These are phyloP conservation scores for Luffia ferchaultella DNA, from an alignment of 2,888 invertebrate species.

Conservation along the genomic window DNA sequence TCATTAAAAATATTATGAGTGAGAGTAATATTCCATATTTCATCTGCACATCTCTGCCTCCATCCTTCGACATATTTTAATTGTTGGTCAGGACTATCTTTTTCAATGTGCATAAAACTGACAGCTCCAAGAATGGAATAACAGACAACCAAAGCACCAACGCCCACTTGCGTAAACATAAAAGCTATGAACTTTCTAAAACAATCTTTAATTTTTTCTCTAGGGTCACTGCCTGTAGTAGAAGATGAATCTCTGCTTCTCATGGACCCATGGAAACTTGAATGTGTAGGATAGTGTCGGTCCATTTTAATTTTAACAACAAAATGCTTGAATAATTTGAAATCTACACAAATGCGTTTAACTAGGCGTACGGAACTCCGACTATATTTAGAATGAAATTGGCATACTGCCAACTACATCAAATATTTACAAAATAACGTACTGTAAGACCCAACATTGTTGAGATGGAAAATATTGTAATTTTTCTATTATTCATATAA, in stretches of 20 bases:
- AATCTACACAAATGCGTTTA: not conserved
- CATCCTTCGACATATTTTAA: constrained; percentile 54
- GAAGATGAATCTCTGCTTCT: constrained; percentile 74
- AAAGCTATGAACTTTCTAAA: constrained; percentile 87
- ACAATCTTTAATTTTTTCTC: constrained; percentile 84
- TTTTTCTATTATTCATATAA: too few relatives aligned
- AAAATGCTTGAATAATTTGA: constrained; percentile 4
- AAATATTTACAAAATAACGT: constrained; percentile 43
- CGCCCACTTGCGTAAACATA: constrained; percentile 93
- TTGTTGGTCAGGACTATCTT: constrained; percentile 61
- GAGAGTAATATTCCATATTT: constrained; percentile 75
- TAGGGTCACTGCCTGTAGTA: constrained; percentile 71
- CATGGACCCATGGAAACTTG: constrained; percentile 66
- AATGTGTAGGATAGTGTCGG: constrained; percentile 35
- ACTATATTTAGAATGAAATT: constrained; percentile 45
- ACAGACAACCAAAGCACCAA: constrained; percentile 86
- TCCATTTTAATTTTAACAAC: constrained; percentile 32
- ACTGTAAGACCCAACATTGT: too few relatives aligned
- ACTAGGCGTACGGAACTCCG: constrained; percentile 1
- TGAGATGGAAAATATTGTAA: too few relatives aligned
- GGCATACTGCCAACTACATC: constrained; percentile 35
- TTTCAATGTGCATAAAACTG: constrained; percentile 82
- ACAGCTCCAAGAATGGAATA: constrained; percentile 88
- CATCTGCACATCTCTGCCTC: constrained; percentile 65
- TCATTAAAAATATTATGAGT: constrained; percentile 75